Base-by-base conservation (phyloP, 2,888 invertebrate species). In the Nemoura dubitans region DNA sequence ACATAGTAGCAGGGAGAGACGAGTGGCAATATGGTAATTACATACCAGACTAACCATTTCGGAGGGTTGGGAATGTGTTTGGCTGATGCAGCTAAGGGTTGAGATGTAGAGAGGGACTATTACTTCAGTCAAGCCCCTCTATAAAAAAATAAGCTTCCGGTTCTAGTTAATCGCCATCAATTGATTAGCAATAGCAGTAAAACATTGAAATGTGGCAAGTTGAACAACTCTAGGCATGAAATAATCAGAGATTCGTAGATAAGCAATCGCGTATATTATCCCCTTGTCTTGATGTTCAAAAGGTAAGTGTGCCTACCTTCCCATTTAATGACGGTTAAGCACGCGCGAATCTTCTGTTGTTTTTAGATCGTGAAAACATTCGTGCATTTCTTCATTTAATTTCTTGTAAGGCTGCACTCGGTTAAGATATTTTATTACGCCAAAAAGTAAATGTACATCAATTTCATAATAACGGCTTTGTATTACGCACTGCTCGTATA, bases 1-100 rank as follows among this genome's bases (percentile, higher is more conserved):
- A n/a, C n/a, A n/a, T n/a, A n/a, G n/a, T n/a, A n/a, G n/a, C n/a
- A n/a, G n/a, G n/a, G n/a, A n/a, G n/a, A n/a, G n/a, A 81, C 76
- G 86, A 80, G 81, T 85, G 59, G 85, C 85, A 78, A 84, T 85
- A 86, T 85, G 86, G 84, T 84, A 84, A 84, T 84, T 84, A 84
- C 84, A 76, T 29, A 26, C 84, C 84, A 59, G 59, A 59, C 84
- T 76, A 84, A 84, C 84, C 59, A 59, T 84, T 76, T 76, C 84
- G 5, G 27, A 28, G 3, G 16, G 27, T 27, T n/a, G 84, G 59
- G 28, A 14, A 21, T 29, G n/a, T 29, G 84, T 59, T 59, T 14
- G 76, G 42, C 21, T 7, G 16, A 29, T n/a, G 82, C 36, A 36
- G n/a, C 36, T 36, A 36, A 36, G 59, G 59, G 59, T 59, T 59